Base-by-base conservation (phyloP, 2,888 invertebrate species). In the Ophraella communa region DNA sequence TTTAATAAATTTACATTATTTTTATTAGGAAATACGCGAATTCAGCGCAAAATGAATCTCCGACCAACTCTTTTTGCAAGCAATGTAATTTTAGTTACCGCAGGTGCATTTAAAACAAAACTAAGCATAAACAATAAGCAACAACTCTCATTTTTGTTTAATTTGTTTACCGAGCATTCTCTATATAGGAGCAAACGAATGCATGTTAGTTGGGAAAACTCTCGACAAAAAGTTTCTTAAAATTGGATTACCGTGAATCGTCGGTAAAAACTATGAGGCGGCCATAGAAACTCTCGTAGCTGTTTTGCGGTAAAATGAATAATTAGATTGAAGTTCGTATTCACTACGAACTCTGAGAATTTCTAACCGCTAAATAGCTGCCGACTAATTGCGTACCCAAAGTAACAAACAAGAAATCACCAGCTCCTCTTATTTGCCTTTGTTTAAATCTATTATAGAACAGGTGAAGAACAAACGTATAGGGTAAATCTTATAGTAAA, bases 311-410 rank as follows among this genome's bases (percentile, higher is more conserved):
- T 52, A 14, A 53, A 58, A 57, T 65, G 65, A 62, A 54, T 65
- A 65, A 62, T 65, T 61, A 65, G 58, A 65, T 65, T 55, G 30
- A 58, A 62, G 62, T 56, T 47, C 45, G 57, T 58, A 57, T 58
- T 53, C 54, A 27, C 57, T 62, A 27, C 62, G 23, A 65, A 65
- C 58, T 54, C 49, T 27, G 45, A 62, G 56, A 35, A 58, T 62
- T 57, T 30, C 49, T 18, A 65, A 61, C 65, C 64, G 54, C 53
- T 62, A 59, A 65, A 63, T 69, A 57, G 52, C 52, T 65, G 59
- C 57, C 59, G 65, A 65, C 65, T 66, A 62, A 65, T 65, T 68
- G 66, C 65, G 67, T 62, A 65, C 62, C 57, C 65, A 58, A 65
- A 54, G 65, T 65, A 65, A 65, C 65, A 58, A 62, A 65, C 65